phyloP scores from a whole-genome alignment of 2,797 vertebrate genomes.

The Sebastiscus tertius region DNA sequence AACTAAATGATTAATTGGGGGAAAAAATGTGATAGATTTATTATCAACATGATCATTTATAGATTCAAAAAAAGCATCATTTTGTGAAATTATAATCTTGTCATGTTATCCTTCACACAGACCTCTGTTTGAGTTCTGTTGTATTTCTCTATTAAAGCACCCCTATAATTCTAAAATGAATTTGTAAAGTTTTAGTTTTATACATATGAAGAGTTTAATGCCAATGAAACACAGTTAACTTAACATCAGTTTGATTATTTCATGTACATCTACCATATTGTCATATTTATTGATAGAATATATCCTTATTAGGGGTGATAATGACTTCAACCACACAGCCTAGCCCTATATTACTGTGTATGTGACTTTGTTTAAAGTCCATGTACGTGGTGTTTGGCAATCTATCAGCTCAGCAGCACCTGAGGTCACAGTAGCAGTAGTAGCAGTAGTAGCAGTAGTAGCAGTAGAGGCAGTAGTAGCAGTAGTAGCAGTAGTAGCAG shows the following conservation, averaged over 20 bases:
- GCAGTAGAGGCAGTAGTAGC: too few species aligned
- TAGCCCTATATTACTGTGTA: neutral
- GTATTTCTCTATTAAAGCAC: neutral
- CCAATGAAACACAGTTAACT: neutral
- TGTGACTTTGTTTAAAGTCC: neutral
- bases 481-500: neutral
- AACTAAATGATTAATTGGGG: neutral
- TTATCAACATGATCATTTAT: neutral
- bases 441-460: too few species aligned
- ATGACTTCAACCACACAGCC: neutral
- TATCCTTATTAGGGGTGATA: neutral
- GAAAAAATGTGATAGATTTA: too few species aligned
- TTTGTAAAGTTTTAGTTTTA: neutral
- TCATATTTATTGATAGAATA: neutral
- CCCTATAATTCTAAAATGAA: neutral
- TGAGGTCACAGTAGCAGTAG: neutral
- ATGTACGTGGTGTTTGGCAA: neutral
- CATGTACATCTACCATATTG: neutral
- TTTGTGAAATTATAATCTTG: neutral
- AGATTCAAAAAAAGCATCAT: neutral
- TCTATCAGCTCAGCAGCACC: neutral
- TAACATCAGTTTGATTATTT: neutral
- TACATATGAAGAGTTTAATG: neutral
- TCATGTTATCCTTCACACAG: neutral
- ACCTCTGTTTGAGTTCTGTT: neutral